A percentile compares a stretch with the other conserved stretches of the same genome.
Conservation (phyloP, 2,888 invertebrate genomes). For the Xestia ashworthii region DNA sequence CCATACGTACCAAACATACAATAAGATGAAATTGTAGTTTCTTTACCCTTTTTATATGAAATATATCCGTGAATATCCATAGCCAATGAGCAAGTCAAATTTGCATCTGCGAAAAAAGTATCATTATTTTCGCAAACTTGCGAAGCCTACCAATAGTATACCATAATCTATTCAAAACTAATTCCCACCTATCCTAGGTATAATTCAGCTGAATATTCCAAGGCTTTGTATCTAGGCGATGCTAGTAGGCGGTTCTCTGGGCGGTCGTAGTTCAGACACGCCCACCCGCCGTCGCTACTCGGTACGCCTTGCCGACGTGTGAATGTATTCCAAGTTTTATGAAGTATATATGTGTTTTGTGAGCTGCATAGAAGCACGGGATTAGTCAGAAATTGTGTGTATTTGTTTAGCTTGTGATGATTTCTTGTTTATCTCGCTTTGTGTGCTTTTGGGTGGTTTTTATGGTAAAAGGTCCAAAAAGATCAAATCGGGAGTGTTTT, state of each 20-base stretch:
- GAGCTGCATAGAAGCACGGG: constrained; percentile 42
- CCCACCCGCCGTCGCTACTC: constrained; percentile 80
- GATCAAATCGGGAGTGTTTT: neutral
- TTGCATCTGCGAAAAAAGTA: neutral
- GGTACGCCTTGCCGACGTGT: constrained; percentile 61
- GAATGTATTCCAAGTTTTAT: constrained; percentile 58
- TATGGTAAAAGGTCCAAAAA: neutral
- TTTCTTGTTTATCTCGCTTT: neutral
- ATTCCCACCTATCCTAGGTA: constrained; percentile 56
- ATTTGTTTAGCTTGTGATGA: constrained; percentile 20
- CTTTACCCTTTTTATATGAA: neutral
- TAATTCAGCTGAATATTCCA: constrained; percentile 63
- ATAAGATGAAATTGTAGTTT: neutral
- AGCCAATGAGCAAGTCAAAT: neutral
- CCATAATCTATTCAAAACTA: constrained; percentile 41
- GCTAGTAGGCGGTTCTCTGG: constrained; percentile 82
- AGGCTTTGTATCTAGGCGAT: constrained; percentile 72
- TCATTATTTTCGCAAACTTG: neutral
- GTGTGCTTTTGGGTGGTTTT: neutral
- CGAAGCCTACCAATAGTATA: constrained; percentile 10
- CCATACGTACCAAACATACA: neutral
- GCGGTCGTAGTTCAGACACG: constrained; percentile 83
- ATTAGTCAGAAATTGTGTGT: constrained; percentile 44
- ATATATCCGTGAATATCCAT: neutral
- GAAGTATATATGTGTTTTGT: constrained; percentile 67